Percentiles rank a stretch among this genome's conserved stretches.
phyloP scores from a whole-genome alignment of 2,888 invertebrate species.

The Crioceris asparagi region DNA sequence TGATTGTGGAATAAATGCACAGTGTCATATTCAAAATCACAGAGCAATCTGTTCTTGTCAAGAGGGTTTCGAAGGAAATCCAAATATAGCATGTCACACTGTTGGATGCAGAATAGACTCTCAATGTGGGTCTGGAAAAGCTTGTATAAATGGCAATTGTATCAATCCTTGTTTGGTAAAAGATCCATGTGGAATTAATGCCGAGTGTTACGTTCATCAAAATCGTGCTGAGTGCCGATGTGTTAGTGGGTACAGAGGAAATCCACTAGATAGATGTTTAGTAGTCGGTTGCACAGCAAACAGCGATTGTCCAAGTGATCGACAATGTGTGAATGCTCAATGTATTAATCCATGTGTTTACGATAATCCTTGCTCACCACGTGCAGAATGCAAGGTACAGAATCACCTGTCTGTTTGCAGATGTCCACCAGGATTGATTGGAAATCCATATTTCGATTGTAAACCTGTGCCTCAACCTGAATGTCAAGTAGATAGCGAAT shows the following conservation, averaged over 20 bases:
- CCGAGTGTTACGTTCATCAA: conserved; percentile 67
- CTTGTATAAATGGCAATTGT: conserved; percentile 77
- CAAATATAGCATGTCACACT: conserved; percentile 66
- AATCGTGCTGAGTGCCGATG: conserved; percentile 72
- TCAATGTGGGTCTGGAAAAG: conserved; percentile 73
- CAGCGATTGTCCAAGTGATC: conserved; percentile 77
- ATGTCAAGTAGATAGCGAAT: conserved; percentile 74
- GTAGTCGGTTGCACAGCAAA: conserved; percentile 77
- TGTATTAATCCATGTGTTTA: conserved; percentile 77
- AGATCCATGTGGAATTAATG: conserved; percentile 70
- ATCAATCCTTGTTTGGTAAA: conserved; percentile 74
- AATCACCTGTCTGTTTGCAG: conserved; percentile 79
- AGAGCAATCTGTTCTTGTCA: conserved; percentile 79
- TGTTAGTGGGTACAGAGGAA: conserved; percentile 67
- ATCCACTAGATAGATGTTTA: conserved; percentile 60
- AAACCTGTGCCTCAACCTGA: conserved; percentile 60
- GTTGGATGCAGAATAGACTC: conserved; percentile 75
- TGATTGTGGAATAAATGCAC: conserved; percentile 74
- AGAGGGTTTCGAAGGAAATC: conserved; percentile 77
- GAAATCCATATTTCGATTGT: conserved; percentile 76
- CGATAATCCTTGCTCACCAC: conserved; percentile 63
- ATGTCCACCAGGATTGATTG: conserved; percentile 63
- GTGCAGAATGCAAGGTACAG: conserved; percentile 69
- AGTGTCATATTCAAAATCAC: conserved; percentile 72
- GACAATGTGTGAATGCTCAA: conserved; percentile 75